Conservation (phyloP, 2,797 vertebrate species). For the Pogonophryne albipinna region DNA sequence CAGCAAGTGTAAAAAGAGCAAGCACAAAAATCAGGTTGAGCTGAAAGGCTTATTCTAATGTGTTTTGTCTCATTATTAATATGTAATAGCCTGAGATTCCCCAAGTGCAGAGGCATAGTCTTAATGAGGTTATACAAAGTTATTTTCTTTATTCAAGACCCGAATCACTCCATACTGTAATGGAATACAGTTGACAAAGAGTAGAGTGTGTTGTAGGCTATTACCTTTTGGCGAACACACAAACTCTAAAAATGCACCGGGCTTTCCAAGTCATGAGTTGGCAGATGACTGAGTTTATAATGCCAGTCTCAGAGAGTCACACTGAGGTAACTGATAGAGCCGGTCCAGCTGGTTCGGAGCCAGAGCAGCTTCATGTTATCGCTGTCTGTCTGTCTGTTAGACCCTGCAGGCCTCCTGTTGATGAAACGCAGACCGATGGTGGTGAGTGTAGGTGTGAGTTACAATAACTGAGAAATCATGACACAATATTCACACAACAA, state of each 20-base stretch:
- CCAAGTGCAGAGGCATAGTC: conserved; percentile 22
- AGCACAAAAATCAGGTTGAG: conserved; percentile 33
- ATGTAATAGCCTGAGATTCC: conserved; percentile 36
- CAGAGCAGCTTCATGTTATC: conserved; percentile 58
- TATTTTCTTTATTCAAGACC: conserved; percentile 46
- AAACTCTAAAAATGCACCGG: conserved; percentile 46
- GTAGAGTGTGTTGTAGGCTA: conserved; percentile 50
- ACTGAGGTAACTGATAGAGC: conserved; percentile 59
- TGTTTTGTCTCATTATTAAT: conserved; percentile 66
- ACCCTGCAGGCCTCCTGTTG: conserved; percentile 57
- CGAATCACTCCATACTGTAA: conserved; percentile 51
- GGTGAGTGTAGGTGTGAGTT: conserved; percentile 30
- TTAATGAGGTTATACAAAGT: conserved; percentile 44
- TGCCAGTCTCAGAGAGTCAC: conserved; percentile 60
- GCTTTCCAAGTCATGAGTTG: conserved; percentile 67
- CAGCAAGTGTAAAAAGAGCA: conserved; percentile 38
- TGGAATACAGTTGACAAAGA: conserved; percentile 56
- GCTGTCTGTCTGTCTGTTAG: conserved; percentile 30
- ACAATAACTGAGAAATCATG: conserved; percentile 32
- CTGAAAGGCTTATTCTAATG: conserved; percentile 50
- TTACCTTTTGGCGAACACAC: conserved; percentile 62
- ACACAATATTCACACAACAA: conserved; percentile 32
- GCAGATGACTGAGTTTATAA: conserved; percentile 35
- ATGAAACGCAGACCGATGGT: conserved; percentile 57
- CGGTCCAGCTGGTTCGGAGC: conserved; percentile 66